A percentile compares a stretch with the other conserved stretches of the same genome.
phyloP scores from a whole-genome alignment of 2,113 vertebrate genomes.

The Caranx melampygus region DNA sequence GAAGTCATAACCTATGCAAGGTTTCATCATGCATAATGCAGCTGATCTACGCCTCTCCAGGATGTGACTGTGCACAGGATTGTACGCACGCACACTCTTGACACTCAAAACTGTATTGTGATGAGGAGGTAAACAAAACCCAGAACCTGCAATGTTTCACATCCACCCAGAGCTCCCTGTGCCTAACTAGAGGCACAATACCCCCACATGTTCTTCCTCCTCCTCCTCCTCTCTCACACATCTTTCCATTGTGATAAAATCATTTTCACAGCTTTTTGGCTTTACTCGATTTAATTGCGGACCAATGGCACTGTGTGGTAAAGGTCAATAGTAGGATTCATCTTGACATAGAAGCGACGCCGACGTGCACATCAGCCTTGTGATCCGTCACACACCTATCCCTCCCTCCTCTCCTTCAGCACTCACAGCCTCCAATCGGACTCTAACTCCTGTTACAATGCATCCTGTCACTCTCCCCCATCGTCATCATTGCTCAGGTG shows the following conservation, averaged over 20 bases:
- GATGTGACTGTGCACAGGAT: conserved; percentile 47
- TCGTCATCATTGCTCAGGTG: conserved; percentile 11
- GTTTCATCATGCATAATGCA: conserved; percentile 85
- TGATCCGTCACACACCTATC: conserved; percentile 19
- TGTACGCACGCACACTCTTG: conserved; percentile 15
- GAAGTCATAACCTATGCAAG: conserved; percentile 84
- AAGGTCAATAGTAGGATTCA: conserved; percentile 42
- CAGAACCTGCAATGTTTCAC: conserved; percentile 54
- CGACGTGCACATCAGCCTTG: neutral
- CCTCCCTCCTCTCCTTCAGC: neutral
- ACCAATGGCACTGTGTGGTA: neutral
- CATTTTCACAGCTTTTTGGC: conserved; percentile 2
- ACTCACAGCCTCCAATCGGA: conserved; percentile 23
- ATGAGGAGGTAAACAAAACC: conserved; percentile 75
- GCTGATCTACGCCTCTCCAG: conserved; percentile 77
- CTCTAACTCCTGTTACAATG: conserved; percentile 9
- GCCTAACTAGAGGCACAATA: conserved; percentile 28
- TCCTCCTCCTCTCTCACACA: neutral
- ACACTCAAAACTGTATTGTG: conserved; percentile 63
- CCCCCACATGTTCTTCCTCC: conserved; percentile 21
- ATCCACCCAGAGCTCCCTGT: conserved; percentile 40
- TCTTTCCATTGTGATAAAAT: neutral
- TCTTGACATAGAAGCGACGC: neutral
- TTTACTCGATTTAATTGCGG: conserved; percentile 1
- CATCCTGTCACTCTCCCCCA: conserved; percentile 41